Evolutionary conservation across 2,888 invertebrate genomes (phyloP).

Genomic region (Dendrolimus pini): DNA sequence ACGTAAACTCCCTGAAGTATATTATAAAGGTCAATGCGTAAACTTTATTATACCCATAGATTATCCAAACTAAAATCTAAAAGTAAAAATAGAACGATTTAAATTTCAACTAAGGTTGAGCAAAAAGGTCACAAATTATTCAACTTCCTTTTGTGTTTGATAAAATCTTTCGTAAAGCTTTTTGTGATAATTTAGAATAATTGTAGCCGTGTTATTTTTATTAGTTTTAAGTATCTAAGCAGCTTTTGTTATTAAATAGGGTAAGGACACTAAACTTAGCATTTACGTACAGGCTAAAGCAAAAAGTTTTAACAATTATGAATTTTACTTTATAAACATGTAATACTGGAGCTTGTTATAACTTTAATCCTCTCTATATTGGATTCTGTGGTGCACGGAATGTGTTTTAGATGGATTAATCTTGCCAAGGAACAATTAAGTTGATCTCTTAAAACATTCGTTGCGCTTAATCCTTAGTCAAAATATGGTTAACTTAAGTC

Average conservation of each 20-base stretch:
- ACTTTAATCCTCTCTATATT: not conserved
- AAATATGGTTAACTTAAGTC: too few species aligned
- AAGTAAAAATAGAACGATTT: slow-evolving; percentile 5
- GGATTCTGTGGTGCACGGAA: not conserved
- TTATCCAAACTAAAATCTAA: too few species aligned
- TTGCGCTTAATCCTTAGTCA: not conserved
- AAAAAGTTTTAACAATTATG: not conserved
- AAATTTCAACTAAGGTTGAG: not conserved
- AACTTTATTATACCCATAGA: too few species aligned
- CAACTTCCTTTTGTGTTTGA: slow-evolving; percentile 17
- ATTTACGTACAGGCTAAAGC: too few species aligned
- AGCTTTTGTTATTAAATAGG: too few species aligned
- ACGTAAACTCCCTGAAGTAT: too few species aligned
- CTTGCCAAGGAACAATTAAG: not conserved
- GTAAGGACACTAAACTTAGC: too few species aligned
- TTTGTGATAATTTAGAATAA: not conserved
- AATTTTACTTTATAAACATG: not conserved
- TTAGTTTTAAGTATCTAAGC: too few species aligned
- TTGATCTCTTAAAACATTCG: not conserved
- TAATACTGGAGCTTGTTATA: not conserved
- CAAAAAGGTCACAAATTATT: slow-evolving; percentile 15
- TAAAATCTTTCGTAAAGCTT: not conserved
- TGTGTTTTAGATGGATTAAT: not conserved
- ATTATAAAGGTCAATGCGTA: too few species aligned
- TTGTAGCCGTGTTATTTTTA: too few species aligned